Base-by-base conservation (phyloP, 2,888 invertebrate species). In the Thereva unica region DNA sequence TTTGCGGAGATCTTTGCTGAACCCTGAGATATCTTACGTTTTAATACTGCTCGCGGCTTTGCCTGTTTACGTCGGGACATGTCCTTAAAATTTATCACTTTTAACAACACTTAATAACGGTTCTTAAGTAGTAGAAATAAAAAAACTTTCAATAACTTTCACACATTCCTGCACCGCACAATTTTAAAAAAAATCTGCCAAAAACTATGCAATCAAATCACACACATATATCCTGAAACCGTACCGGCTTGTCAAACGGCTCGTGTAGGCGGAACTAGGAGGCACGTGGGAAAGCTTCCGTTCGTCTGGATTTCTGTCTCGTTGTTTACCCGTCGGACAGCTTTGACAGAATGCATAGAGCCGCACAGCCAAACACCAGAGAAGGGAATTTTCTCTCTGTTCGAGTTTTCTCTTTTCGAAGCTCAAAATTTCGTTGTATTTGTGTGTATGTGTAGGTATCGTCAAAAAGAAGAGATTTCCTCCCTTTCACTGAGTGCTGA, bases 21-120 rank as follows among this genome's bases (percentile, higher is more conserved):
- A 23, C 23, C 1, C 23, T 23, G 23, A 23, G 2, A 23, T n/a
- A 47, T 59, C 87, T 87, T 82, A 88, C 88, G 84, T 84, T 88
- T 88, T 67, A 79, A 74, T 71, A 88, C 83, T 70, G 88, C 86
- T 75, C 88, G 84, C 71, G 89, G 89, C 76, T 88, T 88, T 52
- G 88, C 87, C 78, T 89, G 89, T 79, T 89, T 89, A 75, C 88
- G 83, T 73, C 89, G 84, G 72, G 89, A 88, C 89, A 89, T 85
- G 64, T 6, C 34, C 7, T 37, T 40, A 54, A 37, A 40, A 23
- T 23, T 1, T 23, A 23, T 23, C 23, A 23, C 23, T 23, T 23
- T 23, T 23, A 23, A 23, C 23, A 23, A 23, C 23, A 23, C 23
- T 23, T 23, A 23, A 23, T 23, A 23, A 23, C 23, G 23, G 23